Evolutionary conservation across 2,797 vertebrate genomes (phyloP).

Genomic region (Buceros bicornis): DNA sequence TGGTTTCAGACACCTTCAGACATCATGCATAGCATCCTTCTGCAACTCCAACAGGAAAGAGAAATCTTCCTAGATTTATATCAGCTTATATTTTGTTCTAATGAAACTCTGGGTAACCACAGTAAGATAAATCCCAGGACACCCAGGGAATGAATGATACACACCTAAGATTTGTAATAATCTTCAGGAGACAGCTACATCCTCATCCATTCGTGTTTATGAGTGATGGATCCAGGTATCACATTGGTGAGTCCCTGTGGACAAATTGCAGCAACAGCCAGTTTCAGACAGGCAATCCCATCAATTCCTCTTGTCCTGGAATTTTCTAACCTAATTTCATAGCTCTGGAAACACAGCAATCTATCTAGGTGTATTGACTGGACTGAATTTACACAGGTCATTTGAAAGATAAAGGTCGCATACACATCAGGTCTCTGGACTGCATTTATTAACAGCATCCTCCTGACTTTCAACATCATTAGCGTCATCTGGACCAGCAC

Average conservation of each 20-base stretch:
- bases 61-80: background rate
- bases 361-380: conserved; percentile 66
- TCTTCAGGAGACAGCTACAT: background rate
- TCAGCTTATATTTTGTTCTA: background rate
- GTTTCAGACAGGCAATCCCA: background rate
- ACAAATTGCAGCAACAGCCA: conserved; percentile 15
- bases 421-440: conserved; percentile 26
- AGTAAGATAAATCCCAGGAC: background rate
- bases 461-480: conserved; percentile 67
- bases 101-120: background rate
- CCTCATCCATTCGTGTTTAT: conserved; percentile 12
- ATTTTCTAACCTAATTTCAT: conserved; percentile 71
- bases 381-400: conserved; percentile 69
- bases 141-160: background rate
- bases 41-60: background rate
- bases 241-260: background rate
- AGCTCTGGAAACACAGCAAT: conserved; percentile 52
- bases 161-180: background rate
- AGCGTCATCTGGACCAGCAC: conserved; percentile 55
- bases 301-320: conserved; percentile 41
- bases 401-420: conserved; percentile 79
- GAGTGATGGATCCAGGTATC: background rate
- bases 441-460: conserved; percentile 61
- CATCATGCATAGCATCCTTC: background rate
- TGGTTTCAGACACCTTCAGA: background rate